phyloP scores from a whole-genome alignment of 2,797 vertebrate species.

The Esox lucius region DNA sequence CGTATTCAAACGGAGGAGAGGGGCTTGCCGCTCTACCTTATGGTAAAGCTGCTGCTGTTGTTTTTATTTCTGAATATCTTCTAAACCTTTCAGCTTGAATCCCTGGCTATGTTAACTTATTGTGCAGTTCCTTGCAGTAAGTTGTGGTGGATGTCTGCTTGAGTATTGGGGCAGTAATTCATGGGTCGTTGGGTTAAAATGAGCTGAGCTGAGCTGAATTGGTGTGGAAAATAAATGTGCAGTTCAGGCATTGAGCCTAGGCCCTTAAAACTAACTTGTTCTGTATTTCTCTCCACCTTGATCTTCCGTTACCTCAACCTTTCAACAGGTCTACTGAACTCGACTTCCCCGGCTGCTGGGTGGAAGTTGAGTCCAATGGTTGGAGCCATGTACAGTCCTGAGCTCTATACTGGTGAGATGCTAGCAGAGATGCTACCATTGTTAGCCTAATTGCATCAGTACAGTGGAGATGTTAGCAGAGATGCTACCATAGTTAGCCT shows the following conservation, averaged over 20 bases:
- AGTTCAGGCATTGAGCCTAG: no score
- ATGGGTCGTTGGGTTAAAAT: no score
- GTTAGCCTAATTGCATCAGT: background rate
- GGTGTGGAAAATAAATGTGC: no score
- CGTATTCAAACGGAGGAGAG: constrained; percentile 96
- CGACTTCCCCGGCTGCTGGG: constrained; percentile 71
- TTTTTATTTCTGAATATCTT: background rate
- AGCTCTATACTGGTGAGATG: constrained; percentile 93
- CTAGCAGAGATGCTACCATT: background rate
- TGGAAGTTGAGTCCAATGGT: constrained; percentile 99
- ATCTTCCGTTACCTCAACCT: background rate
- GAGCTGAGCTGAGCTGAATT: no score
- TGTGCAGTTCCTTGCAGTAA: background rate
- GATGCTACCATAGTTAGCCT: background rate
- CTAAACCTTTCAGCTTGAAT: background rate
- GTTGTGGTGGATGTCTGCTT: no score
- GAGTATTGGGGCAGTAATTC: no score
- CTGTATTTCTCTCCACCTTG: no score
- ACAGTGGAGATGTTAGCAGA: background rate
- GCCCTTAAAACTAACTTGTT: no score
- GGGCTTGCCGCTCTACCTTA: constrained; percentile 76
- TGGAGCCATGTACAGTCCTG: constrained; percentile 95
- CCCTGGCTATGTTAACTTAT: background rate
- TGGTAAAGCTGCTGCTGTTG: constrained; percentile 55
- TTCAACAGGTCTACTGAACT: background rate